Percentiles rank a stretch among this genome's conserved stretches.
Evolutionary conservation across 2,797 vertebrate genomes (phyloP).

Genomic region (Chaetodon trifasciatus): DNA sequence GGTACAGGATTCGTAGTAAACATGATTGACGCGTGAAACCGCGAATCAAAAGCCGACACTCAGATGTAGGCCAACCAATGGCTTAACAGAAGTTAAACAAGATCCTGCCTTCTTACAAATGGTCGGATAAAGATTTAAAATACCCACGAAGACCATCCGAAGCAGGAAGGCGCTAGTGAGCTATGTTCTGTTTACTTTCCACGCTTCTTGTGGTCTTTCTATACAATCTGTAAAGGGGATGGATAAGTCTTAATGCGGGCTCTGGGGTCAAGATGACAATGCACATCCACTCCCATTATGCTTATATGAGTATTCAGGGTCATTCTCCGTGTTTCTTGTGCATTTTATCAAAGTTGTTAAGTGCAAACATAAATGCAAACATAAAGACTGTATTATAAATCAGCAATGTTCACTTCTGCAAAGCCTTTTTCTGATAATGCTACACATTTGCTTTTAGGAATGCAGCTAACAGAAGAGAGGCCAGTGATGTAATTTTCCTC

Average conservation of each 20-base stretch:
- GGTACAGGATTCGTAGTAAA: conserved; percentile 74
- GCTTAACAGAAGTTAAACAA: conserved; percentile 63
- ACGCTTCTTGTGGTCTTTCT: conserved; percentile 42
- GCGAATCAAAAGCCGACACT: conserved; percentile 70
- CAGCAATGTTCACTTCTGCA: conserved; percentile 3
- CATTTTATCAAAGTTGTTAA: not conserved
- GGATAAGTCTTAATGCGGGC: conserved; percentile 14
- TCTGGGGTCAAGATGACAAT: conserved; percentile 40
- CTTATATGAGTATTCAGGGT: not conserved
- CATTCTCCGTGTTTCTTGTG: not conserved
- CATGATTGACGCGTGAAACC: conserved; percentile 54
- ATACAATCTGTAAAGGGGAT: conserved; percentile 29
- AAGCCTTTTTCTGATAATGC: conserved; percentile 29
- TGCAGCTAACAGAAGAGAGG: conserved; percentile 12
- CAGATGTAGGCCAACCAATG: conserved; percentile 82
- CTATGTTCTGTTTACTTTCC: conserved; percentile 48
- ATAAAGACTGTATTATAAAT: conserved; percentile 16
- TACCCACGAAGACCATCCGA: conserved; percentile 55
- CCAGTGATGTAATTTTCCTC: conserved; percentile 69
- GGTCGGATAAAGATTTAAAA: conserved; percentile 38
- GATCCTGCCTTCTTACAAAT: conserved; percentile 64
- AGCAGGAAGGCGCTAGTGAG: conserved; percentile 70
- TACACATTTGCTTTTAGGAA: conserved; percentile 54
- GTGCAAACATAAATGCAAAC: not conserved
- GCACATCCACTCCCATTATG: conserved; percentile 15